phyloP scores from a whole-genome alignment of 2,888 invertebrate genomes.

The Tiliacea aurago region DNA sequence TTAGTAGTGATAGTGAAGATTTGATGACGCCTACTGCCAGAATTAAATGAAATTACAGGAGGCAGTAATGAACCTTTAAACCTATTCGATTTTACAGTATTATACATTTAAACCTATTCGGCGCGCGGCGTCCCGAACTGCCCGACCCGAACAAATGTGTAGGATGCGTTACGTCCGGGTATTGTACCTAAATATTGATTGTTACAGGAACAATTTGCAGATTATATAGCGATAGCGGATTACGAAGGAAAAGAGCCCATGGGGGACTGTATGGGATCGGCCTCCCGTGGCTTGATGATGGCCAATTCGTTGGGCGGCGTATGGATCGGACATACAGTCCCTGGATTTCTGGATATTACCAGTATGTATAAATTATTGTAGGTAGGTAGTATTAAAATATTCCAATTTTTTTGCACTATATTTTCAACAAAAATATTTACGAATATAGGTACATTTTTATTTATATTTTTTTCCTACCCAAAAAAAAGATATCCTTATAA shows the following conservation, averaged over 20 bases:
- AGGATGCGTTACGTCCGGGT: not conserved
- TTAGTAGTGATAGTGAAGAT: too few relatives aligned
- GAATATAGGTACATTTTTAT: too few relatives aligned
- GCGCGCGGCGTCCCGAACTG: not conserved
- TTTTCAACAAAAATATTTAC: too few relatives aligned
- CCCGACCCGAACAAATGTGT: not conserved
- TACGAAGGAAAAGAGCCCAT: conserved; percentile 64
- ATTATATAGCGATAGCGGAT: conserved; percentile 70
- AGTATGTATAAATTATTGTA: conserved; percentile 37
- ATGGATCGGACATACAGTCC: conserved; percentile 97
- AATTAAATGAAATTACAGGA: too few relatives aligned
- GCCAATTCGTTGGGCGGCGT: conserved; percentile 93
- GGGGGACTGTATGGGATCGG: conserved; percentile 41
- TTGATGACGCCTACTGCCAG: too few relatives aligned
- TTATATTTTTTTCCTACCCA: too few relatives aligned
- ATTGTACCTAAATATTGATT: not conserved
- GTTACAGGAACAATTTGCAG: conserved; percentile 43
- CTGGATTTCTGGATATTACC: conserved; percentile 92
- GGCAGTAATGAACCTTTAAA: not conserved
- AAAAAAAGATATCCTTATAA: too few relatives aligned
- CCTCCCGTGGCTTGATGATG: conserved; percentile 79
- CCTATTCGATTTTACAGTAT: too few relatives aligned
- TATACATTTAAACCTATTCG: not conserved
- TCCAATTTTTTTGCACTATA: too few relatives aligned
- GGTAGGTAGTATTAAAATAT: too few relatives aligned